These are phyloP conservation scores for Trypoxylon attenuatum DNA, from an alignment of 2,888 invertebrate species.

Conservation along the genomic window DNA sequence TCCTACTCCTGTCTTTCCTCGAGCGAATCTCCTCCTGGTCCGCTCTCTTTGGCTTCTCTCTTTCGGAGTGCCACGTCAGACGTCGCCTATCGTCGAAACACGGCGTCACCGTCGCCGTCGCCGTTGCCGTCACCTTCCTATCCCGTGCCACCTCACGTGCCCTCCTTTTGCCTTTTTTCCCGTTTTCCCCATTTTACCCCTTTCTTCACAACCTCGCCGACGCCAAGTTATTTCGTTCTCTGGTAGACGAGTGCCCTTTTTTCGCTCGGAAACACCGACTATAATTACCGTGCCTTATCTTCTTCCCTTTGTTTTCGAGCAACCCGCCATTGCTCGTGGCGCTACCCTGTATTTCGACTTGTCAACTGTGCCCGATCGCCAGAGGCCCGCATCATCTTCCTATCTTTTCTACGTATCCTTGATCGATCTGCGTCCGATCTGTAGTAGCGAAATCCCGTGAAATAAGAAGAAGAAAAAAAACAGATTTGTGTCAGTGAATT, in stretches of 20 bases:
- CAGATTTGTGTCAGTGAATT: too few species aligned
- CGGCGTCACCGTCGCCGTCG: background rate
- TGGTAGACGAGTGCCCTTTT: slow-evolving; percentile 2
- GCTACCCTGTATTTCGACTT: background rate
- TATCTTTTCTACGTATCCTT: too few species aligned
- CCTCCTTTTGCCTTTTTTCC: slow-evolving; percentile 3
- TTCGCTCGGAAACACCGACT: slow-evolving; percentile 16
- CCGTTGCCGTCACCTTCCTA: slow-evolving; percentile 12
- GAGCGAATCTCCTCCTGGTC: slow-evolving; percentile 13
- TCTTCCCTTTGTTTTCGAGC: background rate
- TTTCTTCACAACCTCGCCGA: slow-evolving; percentile 14
- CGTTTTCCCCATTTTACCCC: slow-evolving; percentile 15
- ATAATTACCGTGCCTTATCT: slow-evolving; percentile 12
- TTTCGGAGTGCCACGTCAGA: slow-evolving; percentile 31
- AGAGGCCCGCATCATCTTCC: too few species aligned
- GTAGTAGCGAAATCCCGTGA: too few species aligned
- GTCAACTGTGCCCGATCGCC: background rate
- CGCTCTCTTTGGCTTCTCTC: slow-evolving; percentile 2
- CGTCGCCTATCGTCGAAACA: slow-evolving; percentile 34
- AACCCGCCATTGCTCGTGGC: background rate
- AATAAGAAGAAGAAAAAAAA: too few species aligned
- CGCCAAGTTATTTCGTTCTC: slow-evolving; percentile 26
- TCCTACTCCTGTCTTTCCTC: slow-evolving; percentile 13
- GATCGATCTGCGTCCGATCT: too few species aligned
- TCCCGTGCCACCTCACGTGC: background rate